phyloP scores from a whole-genome alignment of 2,113 vertebrate genomes.

The Tapirus terrestris region DNA sequence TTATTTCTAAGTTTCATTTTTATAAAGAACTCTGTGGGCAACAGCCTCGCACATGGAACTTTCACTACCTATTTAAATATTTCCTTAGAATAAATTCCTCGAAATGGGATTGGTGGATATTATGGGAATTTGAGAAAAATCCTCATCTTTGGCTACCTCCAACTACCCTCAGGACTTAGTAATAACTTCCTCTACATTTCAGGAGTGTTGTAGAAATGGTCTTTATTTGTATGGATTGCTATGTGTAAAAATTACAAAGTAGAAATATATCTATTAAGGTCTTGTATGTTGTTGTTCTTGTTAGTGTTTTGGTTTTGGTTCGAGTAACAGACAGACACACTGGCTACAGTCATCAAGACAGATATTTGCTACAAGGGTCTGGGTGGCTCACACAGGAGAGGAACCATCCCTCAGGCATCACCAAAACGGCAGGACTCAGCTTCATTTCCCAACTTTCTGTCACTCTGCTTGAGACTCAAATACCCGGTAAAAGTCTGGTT shows the following conservation, averaged over 20 bases:
- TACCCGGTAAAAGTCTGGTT: background rate
- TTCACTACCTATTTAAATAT: background rate
- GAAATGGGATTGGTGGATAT: background rate
- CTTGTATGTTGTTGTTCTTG: background rate
- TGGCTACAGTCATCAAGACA: background rate
- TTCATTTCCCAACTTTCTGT: background rate
- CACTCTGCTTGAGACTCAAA: background rate
- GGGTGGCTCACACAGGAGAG: background rate
- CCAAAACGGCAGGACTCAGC: background rate
- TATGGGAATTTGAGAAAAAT: background rate
- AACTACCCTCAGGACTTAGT: background rate
- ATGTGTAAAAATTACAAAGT: background rate
- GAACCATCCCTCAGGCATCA: background rate
- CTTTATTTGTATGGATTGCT: background rate
- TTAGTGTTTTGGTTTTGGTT: background rate
- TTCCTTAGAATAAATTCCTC: background rate
- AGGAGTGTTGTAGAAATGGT: background rate
- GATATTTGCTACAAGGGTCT: background rate
- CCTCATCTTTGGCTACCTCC: background rate
- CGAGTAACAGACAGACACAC: background rate
- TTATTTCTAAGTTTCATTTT: constrained; percentile 11
- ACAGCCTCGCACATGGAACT: background rate
- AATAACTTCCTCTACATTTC: background rate
- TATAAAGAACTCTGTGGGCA: background rate
- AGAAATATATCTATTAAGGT: background rate